A percentile compares a stretch with the other conserved stretches of the same genome.
phyloP scores from a whole-genome alignment of 2,113 vertebrate species.

The Naja naja region DNA sequence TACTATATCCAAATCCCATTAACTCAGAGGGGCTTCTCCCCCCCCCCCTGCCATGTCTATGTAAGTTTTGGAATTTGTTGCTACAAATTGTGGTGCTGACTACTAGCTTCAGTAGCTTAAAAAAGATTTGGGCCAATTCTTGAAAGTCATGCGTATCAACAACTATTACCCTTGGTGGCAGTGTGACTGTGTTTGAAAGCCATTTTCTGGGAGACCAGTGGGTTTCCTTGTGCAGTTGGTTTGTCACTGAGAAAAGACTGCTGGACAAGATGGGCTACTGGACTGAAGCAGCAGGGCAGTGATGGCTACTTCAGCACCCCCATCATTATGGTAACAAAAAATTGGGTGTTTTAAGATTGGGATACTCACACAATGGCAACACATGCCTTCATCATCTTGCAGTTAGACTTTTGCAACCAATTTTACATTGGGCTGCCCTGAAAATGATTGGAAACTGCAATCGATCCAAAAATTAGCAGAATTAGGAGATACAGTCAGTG shows the following conservation, averaged over 20 bases:
- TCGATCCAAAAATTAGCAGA: not conserved
- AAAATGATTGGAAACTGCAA: not conserved
- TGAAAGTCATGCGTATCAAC: not conserved
- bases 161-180: not conserved
- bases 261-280: not conserved
- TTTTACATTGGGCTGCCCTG: not conserved
- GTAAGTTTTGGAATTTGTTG: not conserved
- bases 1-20: not conserved
- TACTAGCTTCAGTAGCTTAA: not conserved
- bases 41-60: not conserved
- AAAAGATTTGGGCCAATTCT: not conserved
- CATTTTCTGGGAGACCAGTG: not conserved
- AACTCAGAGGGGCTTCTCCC: not conserved
- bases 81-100: not conserved
- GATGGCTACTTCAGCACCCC: not conserved
- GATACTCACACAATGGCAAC: not conserved
- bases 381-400: not conserved
- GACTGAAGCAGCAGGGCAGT: not conserved
- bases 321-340: not conserved
- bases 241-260: not conserved
- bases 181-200: not conserved
- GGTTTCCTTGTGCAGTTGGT: not conserved
- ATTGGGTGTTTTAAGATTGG: not conserved
- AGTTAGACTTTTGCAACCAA: not conserved
- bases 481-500: not conserved